Evolutionary conservation across 2,797 vertebrate genomes (phyloP), one percentile per base, ranked within the genome.

Genomic region (Eupleurogrammus muticus): DNA sequence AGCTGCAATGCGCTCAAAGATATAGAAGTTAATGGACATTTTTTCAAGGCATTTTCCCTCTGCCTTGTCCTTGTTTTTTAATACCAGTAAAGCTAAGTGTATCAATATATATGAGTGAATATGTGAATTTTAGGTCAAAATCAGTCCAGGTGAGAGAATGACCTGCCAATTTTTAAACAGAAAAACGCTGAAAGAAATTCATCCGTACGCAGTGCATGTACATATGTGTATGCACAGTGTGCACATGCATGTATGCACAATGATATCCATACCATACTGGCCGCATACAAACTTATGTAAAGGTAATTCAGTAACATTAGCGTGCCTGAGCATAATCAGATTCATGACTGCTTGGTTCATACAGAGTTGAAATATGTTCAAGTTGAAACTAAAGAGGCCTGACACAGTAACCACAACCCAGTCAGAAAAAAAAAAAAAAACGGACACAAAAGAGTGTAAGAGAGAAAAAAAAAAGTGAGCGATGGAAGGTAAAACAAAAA

Each of bases 291-390:
- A 35, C 49, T 51, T 42, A 38, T 21, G 68, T 62, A 55, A 83
- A 78, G 61, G 85, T 86, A 82, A 87, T 82, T 77, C 75, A 66
- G 80, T 83, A 83, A 86, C 62, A 74, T 83, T 74, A 76, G 76
- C 67, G 23, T 85, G 83, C 77, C 81, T 74, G 74, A 71, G 64
- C 71, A 77, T 89, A 87, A 92, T 90, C 77, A 81, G 79, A 92
- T 92, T 88, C 82, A 86, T 83, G 84, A 86, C 75, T 62, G 55
- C 61, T 73, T 24, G 49, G 85, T 87, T 92, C 87, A 91, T 59
- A 54, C 60, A 79, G 79, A 89, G 87, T 88, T 88, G 66, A 90
- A 89, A 85, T 68, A 71, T 85, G 77, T 69, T 83, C 46, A 74
- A 69, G 80, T 77, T 88, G 73, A 88, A 89, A 81, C 63, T 75